These are phyloP conservation scores for Babyrousa celebensis DNA, from an alignment of 2,797 vertebrate genomes.

Conservation along the genomic window DNA sequence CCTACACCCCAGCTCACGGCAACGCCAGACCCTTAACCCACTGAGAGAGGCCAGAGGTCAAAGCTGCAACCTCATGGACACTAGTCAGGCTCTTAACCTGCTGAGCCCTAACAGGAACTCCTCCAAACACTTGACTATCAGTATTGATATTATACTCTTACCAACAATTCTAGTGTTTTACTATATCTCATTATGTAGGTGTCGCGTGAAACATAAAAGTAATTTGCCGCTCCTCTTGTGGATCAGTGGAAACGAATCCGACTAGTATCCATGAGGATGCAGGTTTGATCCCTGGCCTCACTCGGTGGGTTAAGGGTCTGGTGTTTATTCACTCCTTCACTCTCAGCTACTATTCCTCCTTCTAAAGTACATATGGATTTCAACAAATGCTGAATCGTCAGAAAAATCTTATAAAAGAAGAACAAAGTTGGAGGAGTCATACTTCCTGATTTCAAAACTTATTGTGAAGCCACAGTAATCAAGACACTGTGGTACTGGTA, in stretches of 20 bases:
- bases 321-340: background rate
- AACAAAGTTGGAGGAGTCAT: conserved; percentile 16
- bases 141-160: background rate
- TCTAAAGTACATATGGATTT: conserved; percentile 12
- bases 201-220: background rate
- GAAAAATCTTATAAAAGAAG: conserved; percentile 17
- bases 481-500: background rate
- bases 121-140: background rate
- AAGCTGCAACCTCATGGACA: too few species aligned
- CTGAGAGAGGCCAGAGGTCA: too few species aligned
- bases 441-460: conserved; percentile 67
- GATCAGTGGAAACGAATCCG: too few species aligned
- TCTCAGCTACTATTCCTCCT: background rate
- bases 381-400: background rate
- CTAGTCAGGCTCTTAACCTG: too few species aligned
- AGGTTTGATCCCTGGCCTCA: too few species aligned
- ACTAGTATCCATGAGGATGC: too few species aligned
- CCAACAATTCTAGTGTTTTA: background rate
- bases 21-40: too few species aligned
- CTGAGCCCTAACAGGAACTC: too few species aligned
- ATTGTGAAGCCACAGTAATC: background rate
- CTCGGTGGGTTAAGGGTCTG: too few species aligned
- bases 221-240: too few species aligned
- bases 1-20: too few species aligned
- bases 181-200: background rate